These are phyloP conservation scores for Oreochromis spilurus DNA, from an alignment of 2,113 vertebrate genomes.

Conservation along the genomic window DNA sequence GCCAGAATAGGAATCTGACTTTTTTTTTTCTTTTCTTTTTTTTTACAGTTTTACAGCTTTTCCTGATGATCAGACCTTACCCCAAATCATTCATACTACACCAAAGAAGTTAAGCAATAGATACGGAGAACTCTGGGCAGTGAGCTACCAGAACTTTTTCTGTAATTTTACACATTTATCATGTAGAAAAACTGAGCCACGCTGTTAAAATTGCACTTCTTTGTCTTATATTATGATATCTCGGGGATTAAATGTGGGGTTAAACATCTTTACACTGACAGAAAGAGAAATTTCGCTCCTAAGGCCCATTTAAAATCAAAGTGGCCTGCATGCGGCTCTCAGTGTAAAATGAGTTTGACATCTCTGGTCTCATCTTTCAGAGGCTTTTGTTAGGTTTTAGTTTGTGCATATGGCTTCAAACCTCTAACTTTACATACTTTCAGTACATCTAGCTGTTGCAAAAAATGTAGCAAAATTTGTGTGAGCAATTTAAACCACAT, in stretches of 20 bases:
- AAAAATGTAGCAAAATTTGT: neutral
- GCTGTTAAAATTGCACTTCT: neutral
- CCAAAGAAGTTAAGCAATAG: neutral
- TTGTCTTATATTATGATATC: neutral
- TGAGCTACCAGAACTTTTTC: neutral
- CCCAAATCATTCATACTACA: neutral
- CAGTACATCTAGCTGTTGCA: neutral
- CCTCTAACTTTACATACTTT: neutral
- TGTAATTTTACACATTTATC: neutral
- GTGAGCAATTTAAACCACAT: neutral
- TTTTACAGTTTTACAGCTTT: neutral
- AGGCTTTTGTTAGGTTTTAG: neutral
- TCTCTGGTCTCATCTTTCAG: neutral
- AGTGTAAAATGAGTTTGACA: neutral
- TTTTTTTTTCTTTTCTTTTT: neutral
- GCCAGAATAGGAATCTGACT: neutral
- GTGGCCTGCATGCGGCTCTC: neutral
- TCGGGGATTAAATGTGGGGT: neutral
- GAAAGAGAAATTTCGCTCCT: neutral
- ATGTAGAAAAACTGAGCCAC: neutral
- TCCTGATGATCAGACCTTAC: neutral
- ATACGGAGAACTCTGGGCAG: neutral
- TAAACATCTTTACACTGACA: neutral
- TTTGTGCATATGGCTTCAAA: neutral
- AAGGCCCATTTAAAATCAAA: neutral